A percentile compares a stretch with the other conserved stretches of the same genome.
Evolutionary conservation across 2,797 vertebrate genomes (phyloP).

Genomic region (Phataginus tricuspis): DNA sequence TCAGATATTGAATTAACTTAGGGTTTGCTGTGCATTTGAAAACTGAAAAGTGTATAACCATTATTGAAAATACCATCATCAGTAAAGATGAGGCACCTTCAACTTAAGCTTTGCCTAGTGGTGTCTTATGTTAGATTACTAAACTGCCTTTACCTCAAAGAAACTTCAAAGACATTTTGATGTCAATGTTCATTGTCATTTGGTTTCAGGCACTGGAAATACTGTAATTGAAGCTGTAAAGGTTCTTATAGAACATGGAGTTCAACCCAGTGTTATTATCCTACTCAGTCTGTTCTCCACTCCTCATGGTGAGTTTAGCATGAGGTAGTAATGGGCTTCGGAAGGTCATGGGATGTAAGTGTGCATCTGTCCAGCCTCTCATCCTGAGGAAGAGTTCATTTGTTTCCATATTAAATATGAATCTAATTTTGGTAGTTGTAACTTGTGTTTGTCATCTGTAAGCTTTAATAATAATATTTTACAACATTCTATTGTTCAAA

Average conservation of each 20-base stretch:
- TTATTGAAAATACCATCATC: slow-evolving; percentile 34
- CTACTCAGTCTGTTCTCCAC: slow-evolving; percentile 98
- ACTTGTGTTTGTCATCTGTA: slow-evolving; percentile 33
- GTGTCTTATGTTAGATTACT: slow-evolving; percentile 29
- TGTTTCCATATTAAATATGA: slow-evolving; percentile 45
- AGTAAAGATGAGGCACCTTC: background rate
- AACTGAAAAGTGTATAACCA: background rate
- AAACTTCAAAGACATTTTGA: background rate
- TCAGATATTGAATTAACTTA: slow-evolving; percentile 50
- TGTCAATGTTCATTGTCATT: slow-evolving; percentile 51
- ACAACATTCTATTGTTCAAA: background rate
- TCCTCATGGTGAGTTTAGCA: slow-evolving; percentile 91
- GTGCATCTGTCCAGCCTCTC: background rate
- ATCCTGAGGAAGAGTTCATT: slow-evolving; percentile 38
- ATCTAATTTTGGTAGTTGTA: slow-evolving; percentile 43
- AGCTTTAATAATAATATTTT: slow-evolving; percentile 48
- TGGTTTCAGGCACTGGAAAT: slow-evolving; percentile 93
- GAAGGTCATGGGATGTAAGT: background rate
- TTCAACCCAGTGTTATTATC: slow-evolving; percentile 95
- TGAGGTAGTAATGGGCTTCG: background rate
- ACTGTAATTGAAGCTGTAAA: slow-evolving; percentile 97
- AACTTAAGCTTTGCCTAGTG: slow-evolving; percentile 23
- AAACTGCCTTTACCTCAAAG: slow-evolving; percentile 11
- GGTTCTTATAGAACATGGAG: slow-evolving; percentile 95
- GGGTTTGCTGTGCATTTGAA: slow-evolving; percentile 32